These are phyloP conservation scores for Arctopsyche grandis DNA, from an alignment of 1,140 invertebrate genomes.

Conservation along the genomic window DNA sequence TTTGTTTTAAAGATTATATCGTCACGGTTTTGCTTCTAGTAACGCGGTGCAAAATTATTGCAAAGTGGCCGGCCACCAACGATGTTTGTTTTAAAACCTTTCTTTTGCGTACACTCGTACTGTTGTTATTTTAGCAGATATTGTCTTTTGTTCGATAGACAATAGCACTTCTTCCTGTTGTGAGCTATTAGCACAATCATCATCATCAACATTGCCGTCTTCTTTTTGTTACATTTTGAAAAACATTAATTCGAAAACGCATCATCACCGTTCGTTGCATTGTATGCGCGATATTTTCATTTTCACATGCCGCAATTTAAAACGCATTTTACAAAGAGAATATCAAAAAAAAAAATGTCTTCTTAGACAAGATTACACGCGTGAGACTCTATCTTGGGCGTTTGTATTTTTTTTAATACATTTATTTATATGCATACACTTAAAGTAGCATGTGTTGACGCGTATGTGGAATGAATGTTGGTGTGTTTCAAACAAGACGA, in stretches of 20 bases:
- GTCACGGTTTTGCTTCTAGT: too few relatives aligned
- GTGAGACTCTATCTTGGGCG: neutral
- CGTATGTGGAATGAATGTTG: neutral
- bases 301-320: neutral
- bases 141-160: neutral
- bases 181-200: too few relatives aligned
- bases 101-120: neutral
- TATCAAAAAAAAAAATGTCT: neutral
- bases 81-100: neutral
- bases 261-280: neutral
- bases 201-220: neutral
- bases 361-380: neutral
- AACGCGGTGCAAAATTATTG: too few relatives aligned
- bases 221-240: neutral
- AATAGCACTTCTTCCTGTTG: neutral
- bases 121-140: slow-evolving; percentile 22
- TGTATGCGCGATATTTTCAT: neutral
- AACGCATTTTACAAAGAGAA: neutral
- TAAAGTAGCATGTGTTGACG: neutral
- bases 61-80: slow-evolving; percentile 2
- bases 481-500: too few relatives aligned
- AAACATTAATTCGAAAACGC: neutral
- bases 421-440: neutral
- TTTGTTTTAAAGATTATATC: too few relatives aligned
- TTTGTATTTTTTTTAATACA: neutral